A percentile compares a stretch with the other conserved stretches of the same genome.
Conservation (phyloP, 2,888 invertebrate genomes). For the Glomeris marginata region DNA sequence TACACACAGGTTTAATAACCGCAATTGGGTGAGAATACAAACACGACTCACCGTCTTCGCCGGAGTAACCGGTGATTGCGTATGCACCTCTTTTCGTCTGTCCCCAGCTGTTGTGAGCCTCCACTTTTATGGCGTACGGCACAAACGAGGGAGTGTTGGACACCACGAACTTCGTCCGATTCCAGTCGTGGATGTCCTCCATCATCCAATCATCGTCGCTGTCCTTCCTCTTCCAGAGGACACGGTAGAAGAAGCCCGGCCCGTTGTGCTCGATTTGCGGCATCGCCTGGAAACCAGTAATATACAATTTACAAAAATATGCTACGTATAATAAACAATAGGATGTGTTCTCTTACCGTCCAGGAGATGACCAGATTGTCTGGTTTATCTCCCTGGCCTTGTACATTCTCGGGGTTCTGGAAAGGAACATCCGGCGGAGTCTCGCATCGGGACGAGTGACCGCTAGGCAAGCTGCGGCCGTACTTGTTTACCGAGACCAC, state of each 20-base stretch:
- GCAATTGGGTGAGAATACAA: no score
- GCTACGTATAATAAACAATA: background rate
- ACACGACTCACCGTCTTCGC: conserved; percentile 53
- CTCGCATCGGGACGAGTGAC: conserved; percentile 62
- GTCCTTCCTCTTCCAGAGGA: conserved; percentile 69
- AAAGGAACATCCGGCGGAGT: conserved; percentile 76
- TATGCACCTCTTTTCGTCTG: conserved; percentile 62
- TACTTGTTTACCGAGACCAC: conserved; percentile 86
- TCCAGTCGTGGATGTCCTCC: conserved; percentile 60
- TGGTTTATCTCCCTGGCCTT: conserved; percentile 72
- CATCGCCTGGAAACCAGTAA: conserved; percentile 51
- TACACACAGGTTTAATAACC: background rate
- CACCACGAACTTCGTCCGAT: conserved; percentile 47
- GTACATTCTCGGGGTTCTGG: conserved; percentile 86
- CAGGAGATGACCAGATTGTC: conserved; percentile 85
- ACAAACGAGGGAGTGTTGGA: conserved; percentile 76
- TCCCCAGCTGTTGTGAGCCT: conserved; percentile 77
- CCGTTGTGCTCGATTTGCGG: conserved; percentile 93
- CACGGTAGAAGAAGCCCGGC: conserved; percentile 79
- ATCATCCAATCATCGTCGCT: conserved; percentile 52
- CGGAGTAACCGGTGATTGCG: conserved; percentile 76
- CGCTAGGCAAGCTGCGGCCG: conserved; percentile 73
- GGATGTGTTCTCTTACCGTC: conserved; percentile 47
- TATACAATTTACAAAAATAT: no score
- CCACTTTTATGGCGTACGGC: conserved; percentile 75